A percentile compares a stretch with the other conserved stretches of the same genome.
phyloP scores from a whole-genome alignment of 2,113 vertebrate species.

The Delphinapterus leucas region DNA sequence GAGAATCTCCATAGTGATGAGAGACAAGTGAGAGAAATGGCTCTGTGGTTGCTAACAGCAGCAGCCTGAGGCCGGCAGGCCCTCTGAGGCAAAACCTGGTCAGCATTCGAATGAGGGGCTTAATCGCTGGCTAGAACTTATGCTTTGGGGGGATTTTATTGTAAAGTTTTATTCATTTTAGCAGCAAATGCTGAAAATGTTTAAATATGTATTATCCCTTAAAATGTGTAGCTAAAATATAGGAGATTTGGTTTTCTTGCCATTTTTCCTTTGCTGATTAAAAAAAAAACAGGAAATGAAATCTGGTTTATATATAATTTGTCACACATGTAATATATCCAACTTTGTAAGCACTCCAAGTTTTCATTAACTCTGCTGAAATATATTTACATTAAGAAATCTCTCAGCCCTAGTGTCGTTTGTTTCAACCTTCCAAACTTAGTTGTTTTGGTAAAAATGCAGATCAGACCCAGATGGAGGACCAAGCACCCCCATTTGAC shows the following conservation, averaged over 20 bases:
- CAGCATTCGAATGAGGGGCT: background rate
- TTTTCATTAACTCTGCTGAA: slow-evolving; percentile 78
- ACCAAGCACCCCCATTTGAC: slow-evolving; percentile 54
- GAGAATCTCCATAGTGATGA: slow-evolving; percentile 66
- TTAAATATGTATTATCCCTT: slow-evolving; percentile 54
- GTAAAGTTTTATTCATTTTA: slow-evolving; percentile 49
- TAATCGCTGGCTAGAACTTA: background rate
- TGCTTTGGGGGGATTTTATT: background rate
- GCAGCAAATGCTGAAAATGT: slow-evolving; percentile 45
- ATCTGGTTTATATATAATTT: slow-evolving; percentile 80
- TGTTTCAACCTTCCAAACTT: slow-evolving; percentile 74
- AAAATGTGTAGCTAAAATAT: slow-evolving; percentile 42
- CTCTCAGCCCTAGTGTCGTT: slow-evolving; percentile 70
- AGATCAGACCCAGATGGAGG: slow-evolving; percentile 69
- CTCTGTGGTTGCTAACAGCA: background rate
- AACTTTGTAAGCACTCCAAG: slow-evolving; percentile 79
- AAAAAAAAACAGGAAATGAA: slow-evolving; percentile 74
- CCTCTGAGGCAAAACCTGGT: background rate
- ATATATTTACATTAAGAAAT: slow-evolving; percentile 77
- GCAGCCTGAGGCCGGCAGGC: background rate
- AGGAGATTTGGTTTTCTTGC: slow-evolving; percentile 62
- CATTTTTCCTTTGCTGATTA: slow-evolving; percentile 68
- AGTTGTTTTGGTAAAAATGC: slow-evolving; percentile 73
- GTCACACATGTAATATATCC: slow-evolving; percentile 77
- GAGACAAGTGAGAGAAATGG: background rate